Evolutionary conservation across 2,888 invertebrate species (phyloP).

Genomic region (Eustalomyia histrio): DNA sequence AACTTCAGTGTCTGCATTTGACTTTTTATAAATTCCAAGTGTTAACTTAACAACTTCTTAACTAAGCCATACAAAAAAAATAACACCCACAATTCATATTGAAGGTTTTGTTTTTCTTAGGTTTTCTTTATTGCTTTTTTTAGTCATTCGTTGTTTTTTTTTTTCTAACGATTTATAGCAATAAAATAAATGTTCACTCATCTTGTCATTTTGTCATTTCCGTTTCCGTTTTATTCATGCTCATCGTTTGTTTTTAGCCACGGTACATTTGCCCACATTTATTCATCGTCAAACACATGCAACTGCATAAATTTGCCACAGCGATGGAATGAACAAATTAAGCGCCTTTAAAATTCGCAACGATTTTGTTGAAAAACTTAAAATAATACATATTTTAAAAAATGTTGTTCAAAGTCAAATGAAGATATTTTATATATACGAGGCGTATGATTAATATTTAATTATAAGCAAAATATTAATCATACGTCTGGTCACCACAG

Average conservation of each 20-base stretch:
- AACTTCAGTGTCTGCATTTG: conserved; percentile 47
- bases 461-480: too few species aligned
- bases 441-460: too few species aligned
- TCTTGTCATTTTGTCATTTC: conserved; percentile 63
- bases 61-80: conserved; percentile 19
- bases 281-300: conserved; percentile 26
- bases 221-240: conserved; percentile 53
- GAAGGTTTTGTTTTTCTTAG: not conserved
- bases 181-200: conserved; percentile 63
- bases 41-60: conserved; percentile 58
- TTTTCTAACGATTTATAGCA: conserved; percentile 46
- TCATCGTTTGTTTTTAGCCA: conserved; percentile 58
- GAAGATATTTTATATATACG: too few species aligned
- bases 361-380: too few species aligned
- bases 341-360: not conserved
- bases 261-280: conserved; percentile 53
- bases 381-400: too few species aligned
- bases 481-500: too few species aligned
- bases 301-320: not conserved
- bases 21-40: conserved; percentile 50
- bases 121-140: too few species aligned
- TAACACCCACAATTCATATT: not conserved
- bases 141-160: too few species aligned
- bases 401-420: too few species aligned
- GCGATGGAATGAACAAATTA: not conserved